Evolutionary conservation across 2,113 vertebrate genomes (phyloP).

Genomic region (Engystomops pustulosus): DNA sequence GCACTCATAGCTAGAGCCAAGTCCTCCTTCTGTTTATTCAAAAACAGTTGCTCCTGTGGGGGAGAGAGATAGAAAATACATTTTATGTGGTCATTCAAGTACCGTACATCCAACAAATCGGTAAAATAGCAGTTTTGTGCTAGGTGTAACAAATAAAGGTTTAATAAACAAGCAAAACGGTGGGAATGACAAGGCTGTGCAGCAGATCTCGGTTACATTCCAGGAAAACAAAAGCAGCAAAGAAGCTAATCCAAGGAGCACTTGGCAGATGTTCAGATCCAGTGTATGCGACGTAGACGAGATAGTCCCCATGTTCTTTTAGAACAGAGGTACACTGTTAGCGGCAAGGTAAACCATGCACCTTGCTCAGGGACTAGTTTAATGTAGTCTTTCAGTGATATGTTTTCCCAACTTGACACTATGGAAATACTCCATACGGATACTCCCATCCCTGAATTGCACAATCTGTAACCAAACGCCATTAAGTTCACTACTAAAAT

Average conservation of each 20-base stretch:
- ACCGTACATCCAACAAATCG: no score
- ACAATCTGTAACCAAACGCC: neutral
- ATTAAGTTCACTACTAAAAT: no score
- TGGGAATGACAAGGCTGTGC: neutral
- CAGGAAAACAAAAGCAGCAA: conserved; percentile 34
- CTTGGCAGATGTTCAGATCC: conserved; percentile 27
- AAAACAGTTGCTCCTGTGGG: conserved; percentile 84
- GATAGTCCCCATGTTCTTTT: conserved; percentile 4
- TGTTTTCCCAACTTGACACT: conserved; percentile 16
- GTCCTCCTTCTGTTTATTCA: conserved; percentile 80
- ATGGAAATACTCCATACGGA: neutral
- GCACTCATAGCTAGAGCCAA: conserved; percentile 83
- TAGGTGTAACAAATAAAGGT: neutral
- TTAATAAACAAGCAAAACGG: neutral
- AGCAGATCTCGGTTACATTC: conserved; percentile 29
- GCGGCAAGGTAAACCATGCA: conserved; percentile 10
- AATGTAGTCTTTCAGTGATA: conserved; percentile 8
- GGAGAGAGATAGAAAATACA: neutral
- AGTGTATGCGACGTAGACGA: neutral
- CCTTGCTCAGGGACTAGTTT: neutral
- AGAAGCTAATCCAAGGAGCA: conserved; percentile 36
- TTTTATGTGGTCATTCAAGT: neutral
- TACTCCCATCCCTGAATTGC: neutral
- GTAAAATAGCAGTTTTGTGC: neutral
- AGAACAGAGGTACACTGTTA: conserved; percentile 38